Evolutionary conservation across 2,797 vertebrate species (phyloP), one percentile per base, ranked within the genome.

Genomic region (Schizopygopsis malacanthus): DNA sequence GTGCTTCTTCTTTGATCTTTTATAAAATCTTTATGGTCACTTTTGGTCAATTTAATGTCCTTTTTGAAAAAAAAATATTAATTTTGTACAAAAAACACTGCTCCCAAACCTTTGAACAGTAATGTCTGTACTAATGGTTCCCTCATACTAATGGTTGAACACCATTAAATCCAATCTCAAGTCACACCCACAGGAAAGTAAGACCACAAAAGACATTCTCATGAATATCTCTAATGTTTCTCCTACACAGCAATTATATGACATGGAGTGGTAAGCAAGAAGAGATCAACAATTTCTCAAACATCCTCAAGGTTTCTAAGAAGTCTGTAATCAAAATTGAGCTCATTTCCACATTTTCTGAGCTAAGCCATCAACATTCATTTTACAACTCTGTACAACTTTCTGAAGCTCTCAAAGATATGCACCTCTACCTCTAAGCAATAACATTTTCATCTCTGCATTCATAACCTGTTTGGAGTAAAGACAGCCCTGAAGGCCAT

Each of bases 131-230:
- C 45, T 12, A 75, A 20, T 52, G 16, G 25, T 52, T 52, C 0
- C 25, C 47, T 47, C 43, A 47, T 73, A 47, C 71, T 54, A 76
- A 54, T 54, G 18, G 28, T 76, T 76, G 9, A 76, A 54, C 4
- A 9, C 7, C 9, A 37, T 54, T 54, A 76, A 75, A 76, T 22
- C 47, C 45, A 54, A 76, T 37, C 47, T 54, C 47, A 54, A 76
- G 73, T 22, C 47, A 37, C 16, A 5, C 28, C 72, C 16, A 37
- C 5, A 20, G 73, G 16, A 76, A 22, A 76, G 25, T 37, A 76
- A 76, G 33, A 52, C 73, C 73, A 52, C 72, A 76, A 54, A 76
- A 37, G 28, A 50, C 16, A 75, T 75, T 63, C 47, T 20, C 10
- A 2, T 12, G 20, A 13, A 20, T 3, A 54, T 37, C 28, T 76